These are phyloP conservation scores for Melieria crassipennis DNA, from an alignment of 2,888 invertebrate species.

Conservation along the genomic window DNA sequence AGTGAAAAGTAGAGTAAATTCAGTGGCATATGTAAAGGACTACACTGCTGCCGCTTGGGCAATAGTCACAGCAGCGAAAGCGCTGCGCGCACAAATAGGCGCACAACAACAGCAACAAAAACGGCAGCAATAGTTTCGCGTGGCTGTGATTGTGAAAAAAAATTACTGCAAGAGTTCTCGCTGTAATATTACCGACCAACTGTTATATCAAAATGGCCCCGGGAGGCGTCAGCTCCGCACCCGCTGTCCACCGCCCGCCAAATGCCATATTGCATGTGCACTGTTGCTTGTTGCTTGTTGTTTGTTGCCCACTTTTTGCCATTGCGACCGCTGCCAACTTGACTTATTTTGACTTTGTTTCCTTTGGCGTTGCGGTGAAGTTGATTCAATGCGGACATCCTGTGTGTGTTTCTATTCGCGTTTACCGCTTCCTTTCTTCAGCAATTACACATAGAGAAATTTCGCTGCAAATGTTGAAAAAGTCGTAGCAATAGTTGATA, in stretches of 20 bases:
- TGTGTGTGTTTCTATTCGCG: neutral
- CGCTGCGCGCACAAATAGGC: neutral
- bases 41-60: neutral
- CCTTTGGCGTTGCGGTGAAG: neutral
- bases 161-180: slow-evolving; percentile 27
- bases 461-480: too few species aligned
- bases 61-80: slow-evolving; percentile 1
- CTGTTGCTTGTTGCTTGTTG: neutral
- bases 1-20: neutral
- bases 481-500: too few species aligned
- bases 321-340: neutral
- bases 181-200: slow-evolving; percentile 43
- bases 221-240: slow-evolving; percentile 44
- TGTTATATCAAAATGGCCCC: slow-evolving; percentile 57
- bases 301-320: neutral
- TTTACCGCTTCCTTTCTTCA: too few species aligned
- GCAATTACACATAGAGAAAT: too few species aligned
- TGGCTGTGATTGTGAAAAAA: slow-evolving; percentile 36
- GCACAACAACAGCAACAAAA: neutral
- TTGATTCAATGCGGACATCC: slow-evolving; percentile 3
- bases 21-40: neutral
- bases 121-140: neutral
- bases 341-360: slow-evolving; percentile 8
- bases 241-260: slow-evolving; percentile 1
- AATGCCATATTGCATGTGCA: neutral